Percentiles rank a stretch among this genome's conserved stretches.
These are phyloP conservation scores for Drosophila parthenogenetica DNA, from an alignment of 2,888 invertebrate genomes.

Conservation along the genomic window DNA sequence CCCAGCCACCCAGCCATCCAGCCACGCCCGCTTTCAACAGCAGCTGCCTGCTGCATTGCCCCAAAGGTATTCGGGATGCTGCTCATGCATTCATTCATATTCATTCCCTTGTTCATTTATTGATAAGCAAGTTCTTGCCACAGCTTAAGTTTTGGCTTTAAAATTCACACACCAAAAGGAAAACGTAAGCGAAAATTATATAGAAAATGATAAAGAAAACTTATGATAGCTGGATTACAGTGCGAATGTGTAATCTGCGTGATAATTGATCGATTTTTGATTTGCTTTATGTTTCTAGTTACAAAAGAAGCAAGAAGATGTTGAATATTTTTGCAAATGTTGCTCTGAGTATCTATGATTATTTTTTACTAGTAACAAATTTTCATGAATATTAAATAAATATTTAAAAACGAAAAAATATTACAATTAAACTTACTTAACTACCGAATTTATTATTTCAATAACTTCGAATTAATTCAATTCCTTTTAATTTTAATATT, in stretches of 20 bases:
- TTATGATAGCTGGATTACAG: neutral
- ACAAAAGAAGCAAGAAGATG: no score
- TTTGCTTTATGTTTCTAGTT: neutral
- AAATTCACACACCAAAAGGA: slow-evolving; percentile 4
- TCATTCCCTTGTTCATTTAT: slow-evolving; percentile 43
- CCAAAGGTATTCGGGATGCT: slow-evolving; percentile 16
- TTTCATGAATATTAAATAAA: no score
- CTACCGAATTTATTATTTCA: no score
- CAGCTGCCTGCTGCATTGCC: slow-evolving; percentile 28
- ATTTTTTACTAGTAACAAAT: no score
- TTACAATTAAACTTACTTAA: no score
- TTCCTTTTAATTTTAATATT: no score
- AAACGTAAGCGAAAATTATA: slow-evolving; percentile 8
- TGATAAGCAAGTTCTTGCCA: slow-evolving; percentile 27
- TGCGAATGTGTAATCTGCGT: slow-evolving; percentile 17
- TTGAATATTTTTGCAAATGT: no score
- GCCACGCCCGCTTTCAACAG: neutral
- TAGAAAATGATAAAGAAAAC: neutral
- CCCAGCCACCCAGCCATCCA: neutral
- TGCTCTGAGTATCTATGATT: no score
- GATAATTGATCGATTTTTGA: neutral
- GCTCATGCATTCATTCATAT: slow-evolving; percentile 53
- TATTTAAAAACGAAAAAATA: no score
- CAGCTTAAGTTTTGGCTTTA: slow-evolving; percentile 21
- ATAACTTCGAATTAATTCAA: no score